These are phyloP conservation scores for Holcopasites calliopsidis DNA, from an alignment of 1,140 invertebrate species.

Conservation along the genomic window DNA sequence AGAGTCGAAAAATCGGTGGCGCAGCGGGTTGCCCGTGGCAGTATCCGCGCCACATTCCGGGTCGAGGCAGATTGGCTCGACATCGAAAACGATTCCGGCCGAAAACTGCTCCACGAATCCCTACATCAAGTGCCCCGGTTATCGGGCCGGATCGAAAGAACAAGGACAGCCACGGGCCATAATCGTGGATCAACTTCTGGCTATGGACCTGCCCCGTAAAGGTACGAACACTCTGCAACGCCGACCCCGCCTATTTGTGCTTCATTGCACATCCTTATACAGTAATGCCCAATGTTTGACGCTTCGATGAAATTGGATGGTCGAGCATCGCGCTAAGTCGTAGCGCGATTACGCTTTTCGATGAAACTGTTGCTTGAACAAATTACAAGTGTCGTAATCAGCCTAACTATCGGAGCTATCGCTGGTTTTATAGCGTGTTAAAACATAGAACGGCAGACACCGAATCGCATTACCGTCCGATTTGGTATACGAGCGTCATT, in stretches of 20 bases:
- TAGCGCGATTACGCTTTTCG: constrained; percentile 12
- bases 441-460: background rate
- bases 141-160: constrained; percentile 66
- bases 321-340: constrained; percentile 27
- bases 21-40: constrained; percentile 48
- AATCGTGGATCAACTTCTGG: constrained; percentile 74
- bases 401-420: background rate
- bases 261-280: constrained; percentile 49
- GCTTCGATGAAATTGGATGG: constrained; percentile 24
- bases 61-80: constrained; percentile 53
- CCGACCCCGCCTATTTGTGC: constrained; percentile 52
- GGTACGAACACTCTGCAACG: constrained; percentile 38
- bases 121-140: constrained; percentile 52
- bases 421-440: constrained; percentile 33
- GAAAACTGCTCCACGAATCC: constrained; percentile 56
- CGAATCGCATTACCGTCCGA: constrained; percentile 9
- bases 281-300: background rate
- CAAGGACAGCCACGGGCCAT: constrained; percentile 68
- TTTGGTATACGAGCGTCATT: constrained; percentile 42
- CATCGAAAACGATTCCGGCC: constrained; percentile 67
- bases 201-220: constrained; percentile 60
- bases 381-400: constrained; percentile 1
- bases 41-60: constrained; percentile 49
- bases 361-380: background rate
- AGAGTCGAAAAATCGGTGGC: constrained; percentile 55